Conservation (phyloP, 2,113 vertebrate genomes). For the Eudyptes chrysolophus region DNA sequence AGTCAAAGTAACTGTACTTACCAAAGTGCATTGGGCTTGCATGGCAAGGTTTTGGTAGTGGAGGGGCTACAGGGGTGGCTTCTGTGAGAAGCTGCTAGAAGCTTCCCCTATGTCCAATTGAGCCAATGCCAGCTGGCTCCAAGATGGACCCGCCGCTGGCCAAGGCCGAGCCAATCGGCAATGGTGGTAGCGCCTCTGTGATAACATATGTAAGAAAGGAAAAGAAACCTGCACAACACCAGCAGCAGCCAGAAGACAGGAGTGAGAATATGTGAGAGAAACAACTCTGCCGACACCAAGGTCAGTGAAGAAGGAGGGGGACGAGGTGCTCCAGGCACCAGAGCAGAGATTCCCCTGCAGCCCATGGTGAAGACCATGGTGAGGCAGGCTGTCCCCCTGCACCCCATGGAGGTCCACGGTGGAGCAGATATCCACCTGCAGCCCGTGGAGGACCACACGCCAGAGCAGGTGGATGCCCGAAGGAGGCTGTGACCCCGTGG, state of each 20-base stretch:
- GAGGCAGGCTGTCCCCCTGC: no score
- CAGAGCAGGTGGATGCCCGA: no score
- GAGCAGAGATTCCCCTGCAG: no score
- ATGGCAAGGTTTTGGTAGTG: not conserved
- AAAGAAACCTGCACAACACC: not conserved
- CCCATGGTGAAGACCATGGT: no score
- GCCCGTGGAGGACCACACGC: no score
- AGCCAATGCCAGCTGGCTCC: not conserved
- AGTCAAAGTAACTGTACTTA: not conserved
- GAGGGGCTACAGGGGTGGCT: not conserved
- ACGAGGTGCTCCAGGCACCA: not conserved
- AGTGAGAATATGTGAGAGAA: not conserved
- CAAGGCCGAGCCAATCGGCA: not conserved
- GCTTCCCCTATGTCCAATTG: not conserved
- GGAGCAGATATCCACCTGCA: no score
- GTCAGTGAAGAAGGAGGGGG: not conserved
- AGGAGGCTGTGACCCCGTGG: no score
- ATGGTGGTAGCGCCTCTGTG: not conserved
- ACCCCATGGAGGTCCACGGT: no score
- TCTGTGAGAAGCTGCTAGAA: not conserved
- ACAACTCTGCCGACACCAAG: not conserved
- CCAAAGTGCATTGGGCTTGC: not conserved
- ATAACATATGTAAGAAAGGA: not conserved
- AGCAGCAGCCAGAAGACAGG: not conserved
- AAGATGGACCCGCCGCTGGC: not conserved